phyloP scores from a whole-genome alignment of 1,140 invertebrate species.

The Bombus haemorrhoidalis region DNA sequence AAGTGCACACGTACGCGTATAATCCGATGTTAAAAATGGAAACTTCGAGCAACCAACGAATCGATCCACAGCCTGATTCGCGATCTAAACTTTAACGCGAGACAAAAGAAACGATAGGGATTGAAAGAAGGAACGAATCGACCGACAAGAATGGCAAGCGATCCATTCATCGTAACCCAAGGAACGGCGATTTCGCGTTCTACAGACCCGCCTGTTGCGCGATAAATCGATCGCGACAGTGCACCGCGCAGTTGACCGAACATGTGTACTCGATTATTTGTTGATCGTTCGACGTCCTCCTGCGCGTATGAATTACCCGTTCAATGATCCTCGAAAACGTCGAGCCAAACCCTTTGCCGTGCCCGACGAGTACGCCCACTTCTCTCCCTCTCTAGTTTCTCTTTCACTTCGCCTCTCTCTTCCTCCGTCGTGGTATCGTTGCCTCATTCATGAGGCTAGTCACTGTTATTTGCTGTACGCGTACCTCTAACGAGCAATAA shows the following conservation, averaged over 20 bases:
- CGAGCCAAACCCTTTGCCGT: slow-evolving; percentile 18
- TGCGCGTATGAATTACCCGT: slow-evolving; percentile 64
- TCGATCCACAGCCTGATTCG: background rate
- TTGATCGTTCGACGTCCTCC: slow-evolving; percentile 61
- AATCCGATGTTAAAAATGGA: background rate
- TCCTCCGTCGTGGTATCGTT: background rate
- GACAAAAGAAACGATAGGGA: background rate
- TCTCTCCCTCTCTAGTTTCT: background rate
- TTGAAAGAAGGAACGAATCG: background rate
- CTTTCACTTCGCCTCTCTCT: background rate
- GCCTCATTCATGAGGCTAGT: slow-evolving; percentile 39
- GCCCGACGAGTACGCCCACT: slow-evolving; percentile 15
- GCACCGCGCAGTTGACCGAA: slow-evolving; percentile 51
- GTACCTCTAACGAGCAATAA: slow-evolving; percentile 49
- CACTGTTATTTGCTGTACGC: slow-evolving; percentile 39
- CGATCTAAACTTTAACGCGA: no score
- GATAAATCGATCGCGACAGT: slow-evolving; percentile 53
- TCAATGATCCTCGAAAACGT: slow-evolving; percentile 65
- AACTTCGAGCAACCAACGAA: background rate
- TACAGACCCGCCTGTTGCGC: slow-evolving; percentile 16
- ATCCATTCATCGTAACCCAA: slow-evolving; percentile 2
- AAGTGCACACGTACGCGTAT: no score
- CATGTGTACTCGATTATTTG: slow-evolving; percentile 64
- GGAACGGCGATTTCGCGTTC: slow-evolving; percentile 2
- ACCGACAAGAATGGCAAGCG: background rate